Evolutionary conservation across 2,113 vertebrate genomes (phyloP), one percentile per base, ranked within the genome.

Genomic region (Pithys albifrons): DNA sequence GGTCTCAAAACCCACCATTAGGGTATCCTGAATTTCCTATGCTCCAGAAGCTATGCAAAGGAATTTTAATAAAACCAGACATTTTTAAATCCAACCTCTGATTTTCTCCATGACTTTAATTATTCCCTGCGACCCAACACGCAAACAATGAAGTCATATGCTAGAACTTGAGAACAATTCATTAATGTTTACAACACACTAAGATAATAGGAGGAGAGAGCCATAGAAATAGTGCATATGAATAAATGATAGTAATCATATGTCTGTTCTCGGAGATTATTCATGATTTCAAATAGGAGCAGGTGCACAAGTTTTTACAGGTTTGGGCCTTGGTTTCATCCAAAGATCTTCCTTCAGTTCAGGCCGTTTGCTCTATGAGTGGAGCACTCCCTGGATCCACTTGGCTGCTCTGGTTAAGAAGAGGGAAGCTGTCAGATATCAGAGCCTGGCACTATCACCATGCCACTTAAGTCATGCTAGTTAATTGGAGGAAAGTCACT

Each of bases 111-210:
- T 51, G 1, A 3, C 18, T 65, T 90, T 59, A 73, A 91, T 82
- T 19, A 23, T 39, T 92, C 20, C 61, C 52, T 19, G 7, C 43
- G 67, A 79, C 81, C 41, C 46, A 19, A 52, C 71, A 52, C 11
- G 58, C 80, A 83, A 92, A 91, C 33, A 69, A 52, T 19, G 65
- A 77, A 72, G 48, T 25, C 49, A 31, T 65, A 66, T 78, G 48
- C 27, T 86, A 24, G 35, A n/a, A 76, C 65, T 81, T 45, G 35
- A 94, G 67, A 93, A 72, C 52, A 22, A 55, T 62, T 94, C 84
- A 88, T 89, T 89, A 88, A 66, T 72, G 74, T 88, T 93, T 95
- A 75, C 27, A 10, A 93, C 79, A 73, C 82, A 66, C 28, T n/a
- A 59, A 61, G 85, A 65, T 75, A 94, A 71, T 12, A 59, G 43